A percentile compares a stretch with the other conserved stretches of the same genome.
phyloP scores from a whole-genome alignment of 2,113 vertebrate species.

The Peromyscus californicus region DNA sequence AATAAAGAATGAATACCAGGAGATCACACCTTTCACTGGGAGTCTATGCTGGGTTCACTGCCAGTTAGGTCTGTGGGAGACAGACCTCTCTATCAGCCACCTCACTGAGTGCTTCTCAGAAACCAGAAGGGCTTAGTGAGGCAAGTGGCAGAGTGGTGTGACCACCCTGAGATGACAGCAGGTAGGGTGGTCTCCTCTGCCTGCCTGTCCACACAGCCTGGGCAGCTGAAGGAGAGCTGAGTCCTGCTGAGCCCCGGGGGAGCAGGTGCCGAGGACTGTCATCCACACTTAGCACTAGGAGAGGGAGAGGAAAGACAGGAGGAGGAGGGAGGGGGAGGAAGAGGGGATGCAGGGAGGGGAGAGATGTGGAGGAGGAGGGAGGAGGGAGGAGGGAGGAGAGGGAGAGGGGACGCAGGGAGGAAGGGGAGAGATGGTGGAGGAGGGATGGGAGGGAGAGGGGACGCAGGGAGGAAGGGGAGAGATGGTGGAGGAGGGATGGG shows the following conservation, averaged over 20 bases:
- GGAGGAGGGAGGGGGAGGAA: neutral
- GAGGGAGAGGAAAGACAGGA: neutral
- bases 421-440: too few relatives aligned
- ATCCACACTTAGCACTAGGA: neutral
- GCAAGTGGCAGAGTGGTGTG: neutral
- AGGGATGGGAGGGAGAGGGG: neutral
- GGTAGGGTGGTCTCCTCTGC: neutral
- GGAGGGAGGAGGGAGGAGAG: rapidly evolving
- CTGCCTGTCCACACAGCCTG: neutral
- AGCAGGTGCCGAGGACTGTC: neutral
- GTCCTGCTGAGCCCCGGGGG: neutral
- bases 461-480: neutral
- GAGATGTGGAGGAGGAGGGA: neutral
- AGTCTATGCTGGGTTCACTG: too few relatives aligned
- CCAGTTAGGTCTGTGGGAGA: too few relatives aligned
- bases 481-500: too few relatives aligned
- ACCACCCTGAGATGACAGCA: neutral
- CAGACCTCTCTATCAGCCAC: neutral
- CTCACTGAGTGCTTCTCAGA: neutral
- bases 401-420: too few relatives aligned
- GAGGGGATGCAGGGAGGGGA: neutral
- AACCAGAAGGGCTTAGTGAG: neutral
- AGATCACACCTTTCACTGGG: neutral
- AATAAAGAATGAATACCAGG: neutral
- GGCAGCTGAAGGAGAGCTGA: neutral